Conservation (phyloP, 1,140 invertebrate genomes). For the Popillia japonica region DNA sequence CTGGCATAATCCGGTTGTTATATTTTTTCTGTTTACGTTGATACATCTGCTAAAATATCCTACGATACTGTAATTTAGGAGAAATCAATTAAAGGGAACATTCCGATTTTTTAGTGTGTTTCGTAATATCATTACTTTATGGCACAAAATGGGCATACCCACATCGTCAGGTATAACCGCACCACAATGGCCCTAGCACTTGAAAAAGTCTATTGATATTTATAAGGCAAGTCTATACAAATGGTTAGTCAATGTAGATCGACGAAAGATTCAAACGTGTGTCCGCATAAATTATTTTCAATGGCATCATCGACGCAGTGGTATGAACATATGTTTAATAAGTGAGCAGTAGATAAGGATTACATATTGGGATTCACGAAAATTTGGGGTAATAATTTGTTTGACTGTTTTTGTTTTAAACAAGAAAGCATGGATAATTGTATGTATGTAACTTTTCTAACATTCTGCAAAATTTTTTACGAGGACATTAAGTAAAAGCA, state of each 20-base stretch:
- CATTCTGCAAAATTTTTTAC: too few species aligned
- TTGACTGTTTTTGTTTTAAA: too few species aligned
- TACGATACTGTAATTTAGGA: not conserved
- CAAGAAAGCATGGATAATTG: too few species aligned
- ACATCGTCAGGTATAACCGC: slow-evolving; percentile 37
- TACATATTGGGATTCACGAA: not conserved
- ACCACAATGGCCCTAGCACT: slow-evolving; percentile 36
- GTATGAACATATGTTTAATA: slow-evolving; percentile 12
- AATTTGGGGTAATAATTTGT: not conserved
- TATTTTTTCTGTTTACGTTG: too few species aligned
- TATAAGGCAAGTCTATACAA: slow-evolving; percentile 42
- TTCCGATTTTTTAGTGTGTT: not conserved
- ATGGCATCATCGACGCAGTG: slow-evolving; percentile 39
- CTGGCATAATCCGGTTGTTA: too few species aligned
- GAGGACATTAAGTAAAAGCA: too few species aligned
- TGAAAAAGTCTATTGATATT: slow-evolving; percentile 45
- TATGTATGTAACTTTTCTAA: too few species aligned
- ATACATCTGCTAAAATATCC: too few species aligned
- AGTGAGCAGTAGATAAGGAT: slow-evolving; percentile 29
- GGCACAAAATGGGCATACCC: slow-evolving; percentile 31
- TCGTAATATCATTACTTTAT: slow-evolving; percentile 18
- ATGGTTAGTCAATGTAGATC: slow-evolving; percentile 43
- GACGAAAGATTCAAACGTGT: slow-evolving; percentile 45
- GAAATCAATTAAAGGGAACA: not conserved
- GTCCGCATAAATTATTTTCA: slow-evolving; percentile 44